phyloP scores from a whole-genome alignment of 2,888 invertebrate genomes.

The Drosophila mayaguana region DNA sequence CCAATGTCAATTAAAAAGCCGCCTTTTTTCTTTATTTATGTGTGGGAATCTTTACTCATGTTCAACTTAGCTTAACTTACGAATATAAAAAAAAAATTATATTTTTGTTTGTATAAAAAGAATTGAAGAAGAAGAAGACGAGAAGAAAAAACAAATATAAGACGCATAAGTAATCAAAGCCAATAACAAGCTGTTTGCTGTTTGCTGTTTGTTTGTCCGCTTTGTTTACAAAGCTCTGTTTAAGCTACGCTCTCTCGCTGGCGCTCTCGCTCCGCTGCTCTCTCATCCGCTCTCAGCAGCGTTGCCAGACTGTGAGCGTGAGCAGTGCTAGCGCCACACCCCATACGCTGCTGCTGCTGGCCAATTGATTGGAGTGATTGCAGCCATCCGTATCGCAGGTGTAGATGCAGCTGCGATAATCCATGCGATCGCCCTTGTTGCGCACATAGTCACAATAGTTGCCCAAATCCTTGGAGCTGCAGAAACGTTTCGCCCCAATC shows the following conservation, averaged over 20 bases:
- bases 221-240: conserved; percentile 68
- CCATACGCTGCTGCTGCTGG: conserved; percentile 24
- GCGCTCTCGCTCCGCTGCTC: not conserved
- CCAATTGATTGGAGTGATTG: conserved; percentile 87
- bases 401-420: conserved; percentile 94
- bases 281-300: conserved; percentile 24
- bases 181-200: conserved; percentile 18
- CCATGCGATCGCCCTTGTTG: conserved; percentile 93
- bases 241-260: conserved; percentile 11
- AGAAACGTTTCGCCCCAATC: conserved; percentile 94
- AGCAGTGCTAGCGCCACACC: conserved; percentile 48
- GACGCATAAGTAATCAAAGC: conserved; percentile 35
- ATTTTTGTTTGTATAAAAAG: conserved; percentile 2
- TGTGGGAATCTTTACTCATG: conserved; percentile 52
- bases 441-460: conserved; percentile 95
- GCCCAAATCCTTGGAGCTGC: conserved; percentile 94
- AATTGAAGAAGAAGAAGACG: conserved; percentile 27
- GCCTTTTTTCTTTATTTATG: conserved; percentile 22
- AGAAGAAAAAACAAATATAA: conserved; percentile 23
- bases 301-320: conserved; percentile 55
- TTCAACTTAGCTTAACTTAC: conserved; percentile 37
- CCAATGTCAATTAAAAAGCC: conserved; percentile 7
- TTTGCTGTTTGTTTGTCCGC: conserved; percentile 17
- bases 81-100: conserved; percentile 30
- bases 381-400: conserved; percentile 94